phyloP scores from a whole-genome alignment of 2,888 invertebrate genomes.

The Cordylochernes scorpioides region DNA sequence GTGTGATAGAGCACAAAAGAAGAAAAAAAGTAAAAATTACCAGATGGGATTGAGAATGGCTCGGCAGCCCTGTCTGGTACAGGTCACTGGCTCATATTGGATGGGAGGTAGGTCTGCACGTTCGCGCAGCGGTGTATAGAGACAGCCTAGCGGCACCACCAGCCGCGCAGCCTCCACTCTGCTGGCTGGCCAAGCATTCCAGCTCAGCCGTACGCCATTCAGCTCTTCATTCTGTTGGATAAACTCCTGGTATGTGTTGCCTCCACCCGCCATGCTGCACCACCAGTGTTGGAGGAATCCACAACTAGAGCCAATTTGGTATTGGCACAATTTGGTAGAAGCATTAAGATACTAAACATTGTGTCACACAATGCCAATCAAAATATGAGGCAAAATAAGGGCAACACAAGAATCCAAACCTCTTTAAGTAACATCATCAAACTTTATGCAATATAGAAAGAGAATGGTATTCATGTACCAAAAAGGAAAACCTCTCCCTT shows the following conservation, averaged over 20 bases:
- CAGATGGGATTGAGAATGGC: conserved; percentile 78
- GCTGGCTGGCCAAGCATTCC: conserved; percentile 98
- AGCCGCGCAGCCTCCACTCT: conserved; percentile 79
- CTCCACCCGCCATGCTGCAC: too few relatives aligned
- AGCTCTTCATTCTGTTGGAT: conserved; percentile 91
- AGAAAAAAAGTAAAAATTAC: conserved; percentile 17
- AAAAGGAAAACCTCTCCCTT: too few relatives aligned
- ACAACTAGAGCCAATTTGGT: too few relatives aligned
- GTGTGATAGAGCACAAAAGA: background rate
- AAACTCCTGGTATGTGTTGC: conserved; percentile 76
- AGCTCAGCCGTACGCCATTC: conserved; percentile 85
- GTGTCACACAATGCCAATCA: too few relatives aligned
- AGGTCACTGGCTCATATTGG: conserved; percentile 89
- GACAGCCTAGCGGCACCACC: conserved; percentile 76
- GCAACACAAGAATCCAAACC: too few relatives aligned
- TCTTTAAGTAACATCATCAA: too few relatives aligned
- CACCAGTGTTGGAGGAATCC: too few relatives aligned
- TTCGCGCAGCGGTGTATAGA: conserved; percentile 91
- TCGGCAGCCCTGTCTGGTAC: conserved; percentile 69
- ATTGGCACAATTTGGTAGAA: too few relatives aligned
- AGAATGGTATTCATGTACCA: too few relatives aligned
- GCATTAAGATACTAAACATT: too few relatives aligned
- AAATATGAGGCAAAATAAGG: too few relatives aligned
- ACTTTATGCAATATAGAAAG: too few relatives aligned
- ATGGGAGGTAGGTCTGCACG: conserved; percentile 71